These are phyloP conservation scores for Cynopterus sphinx DNA, from an alignment of 2,797 vertebrate genomes.

Conservation along the genomic window DNA sequence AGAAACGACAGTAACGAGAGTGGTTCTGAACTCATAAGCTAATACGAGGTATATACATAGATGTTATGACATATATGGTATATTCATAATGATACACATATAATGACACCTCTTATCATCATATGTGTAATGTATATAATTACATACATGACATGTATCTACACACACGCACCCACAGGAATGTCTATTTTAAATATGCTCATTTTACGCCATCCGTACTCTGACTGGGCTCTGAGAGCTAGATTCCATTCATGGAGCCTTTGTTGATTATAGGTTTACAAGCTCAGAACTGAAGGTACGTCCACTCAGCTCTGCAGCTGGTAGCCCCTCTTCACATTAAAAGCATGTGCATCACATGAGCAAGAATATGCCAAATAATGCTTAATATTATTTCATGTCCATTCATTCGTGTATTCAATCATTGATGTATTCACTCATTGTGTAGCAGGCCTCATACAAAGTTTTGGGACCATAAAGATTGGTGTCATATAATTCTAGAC, in stretches of 20 bases:
- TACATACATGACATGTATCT: neutral
- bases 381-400: neutral
- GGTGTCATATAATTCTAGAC: neutral
- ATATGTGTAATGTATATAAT: too few relatives aligned
- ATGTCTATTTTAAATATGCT: neutral
- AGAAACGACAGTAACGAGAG: neutral
- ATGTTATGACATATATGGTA: too few relatives aligned
- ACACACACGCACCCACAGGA: neutral
- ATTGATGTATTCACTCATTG: neutral
- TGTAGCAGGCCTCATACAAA: neutral
- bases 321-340: neutral
- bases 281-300: neutral
- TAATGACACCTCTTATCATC: too few relatives aligned
- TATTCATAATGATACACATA: neutral
- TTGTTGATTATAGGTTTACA: neutral
- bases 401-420: neutral
- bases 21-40: neutral
- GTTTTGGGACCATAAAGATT: neutral
- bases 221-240: neutral
- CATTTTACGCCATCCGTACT: neutral
- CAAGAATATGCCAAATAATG: too few relatives aligned
- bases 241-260: neutral
- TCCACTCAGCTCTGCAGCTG: neutral
- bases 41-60: neutral
- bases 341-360: neutral